Evolutionary conservation across 2,113 vertebrate genomes (phyloP).

Genomic region (Entomyzon cyanotis): DNA sequence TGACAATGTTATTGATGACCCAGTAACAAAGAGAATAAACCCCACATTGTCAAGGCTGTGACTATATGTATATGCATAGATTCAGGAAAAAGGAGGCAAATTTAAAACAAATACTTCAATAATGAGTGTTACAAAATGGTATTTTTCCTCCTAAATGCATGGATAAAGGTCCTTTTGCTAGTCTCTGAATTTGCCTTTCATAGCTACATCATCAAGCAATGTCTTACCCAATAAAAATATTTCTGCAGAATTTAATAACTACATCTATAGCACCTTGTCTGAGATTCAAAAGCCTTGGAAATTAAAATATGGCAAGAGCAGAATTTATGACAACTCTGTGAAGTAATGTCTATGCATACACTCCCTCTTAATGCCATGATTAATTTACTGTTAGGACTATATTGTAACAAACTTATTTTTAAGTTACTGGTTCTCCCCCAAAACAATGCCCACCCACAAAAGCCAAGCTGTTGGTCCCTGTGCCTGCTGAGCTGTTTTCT

Average conservation of each 20-base stretch:
- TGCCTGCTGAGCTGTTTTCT: background rate
- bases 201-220: slow-evolving; percentile 64
- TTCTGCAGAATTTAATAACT: slow-evolving; percentile 74
- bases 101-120: background rate
- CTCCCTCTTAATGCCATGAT: slow-evolving; percentile 68
- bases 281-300: slow-evolving; percentile 68
- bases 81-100: background rate
- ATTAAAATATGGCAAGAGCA: slow-evolving; percentile 67
- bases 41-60: background rate
- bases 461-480: background rate
- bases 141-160: slow-evolving; percentile 67
- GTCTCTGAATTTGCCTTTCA: slow-evolving; percentile 71
- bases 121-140: slow-evolving; percentile 45
- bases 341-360: slow-evolving; percentile 72
- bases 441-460: slow-evolving; percentile 55
- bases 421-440: background rate
- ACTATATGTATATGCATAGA: background rate
- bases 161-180: slow-evolving; percentile 73
- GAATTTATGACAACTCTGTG: slow-evolving; percentile 68
- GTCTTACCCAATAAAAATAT: slow-evolving; percentile 78
- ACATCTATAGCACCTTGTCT: slow-evolving; percentile 73
- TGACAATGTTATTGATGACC: background rate
- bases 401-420: slow-evolving; percentile 64
- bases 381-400: slow-evolving; percentile 75
- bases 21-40: background rate